Evolutionary conservation across 2,888 invertebrate species (phyloP), one percentile per base, ranked within the genome.

Genomic region (Microplitis manilae): DNA sequence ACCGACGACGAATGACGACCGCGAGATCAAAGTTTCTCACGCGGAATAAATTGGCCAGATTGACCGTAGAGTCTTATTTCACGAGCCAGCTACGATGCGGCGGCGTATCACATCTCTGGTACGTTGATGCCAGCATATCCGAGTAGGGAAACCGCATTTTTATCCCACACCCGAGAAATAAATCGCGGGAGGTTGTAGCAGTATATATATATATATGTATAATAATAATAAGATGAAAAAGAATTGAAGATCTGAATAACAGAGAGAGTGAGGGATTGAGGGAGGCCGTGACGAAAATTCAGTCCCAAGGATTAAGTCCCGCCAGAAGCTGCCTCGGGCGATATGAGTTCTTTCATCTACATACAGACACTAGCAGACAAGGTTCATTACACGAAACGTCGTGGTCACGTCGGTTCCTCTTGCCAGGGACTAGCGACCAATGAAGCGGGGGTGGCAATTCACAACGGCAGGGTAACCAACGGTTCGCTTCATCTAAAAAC

Each of bases 341-440:
- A 79, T 76, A 68, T 75, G 68, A 77, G 65, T 13, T 77, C 79
- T 72, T 79, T 69, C 77, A 79, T 79, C 76, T 78, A 70, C 69
- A 68, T 71, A 77, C 50, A 50, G 8, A 30, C 30, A 30, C 30
- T 30, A 30, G 9, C 50, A 76, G 73, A 78, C 77, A 80, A 84
- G 86, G 84, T 85, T 85, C 85, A 86, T 86, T 85, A 86, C 85
- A 84, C 83, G 84, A 83, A 82, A 84, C 83, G 83, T 83, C 83
- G 83, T 83, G 84, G 85, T 85, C 85, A 85, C 85, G 85, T 86
- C 84, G 80, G 79, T 79, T 13, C 8, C 9, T 50, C 13, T 13
- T 13, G 50, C 50, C 50, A 50, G 8, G 9, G 50, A 50, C 50
- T 13, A 50, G 50, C 50, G 50, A 50, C 9, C 50, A 13, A 13